These are phyloP conservation scores for Elmis aenea DNA, from an alignment of 2,888 invertebrate species.

Conservation along the genomic window DNA sequence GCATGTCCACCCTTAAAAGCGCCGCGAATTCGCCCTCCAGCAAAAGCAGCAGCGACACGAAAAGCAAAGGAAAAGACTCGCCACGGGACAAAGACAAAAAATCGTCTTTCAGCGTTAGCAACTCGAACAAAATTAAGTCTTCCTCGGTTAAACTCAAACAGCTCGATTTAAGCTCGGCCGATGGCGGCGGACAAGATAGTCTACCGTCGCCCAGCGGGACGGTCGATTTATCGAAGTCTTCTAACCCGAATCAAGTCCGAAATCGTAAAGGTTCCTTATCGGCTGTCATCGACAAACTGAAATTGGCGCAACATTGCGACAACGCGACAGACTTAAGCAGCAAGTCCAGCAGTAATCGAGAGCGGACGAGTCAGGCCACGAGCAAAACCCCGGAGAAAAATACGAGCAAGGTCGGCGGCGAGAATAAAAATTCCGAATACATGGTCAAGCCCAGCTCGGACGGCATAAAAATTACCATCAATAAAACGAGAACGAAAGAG, in stretches of 20 bases:
- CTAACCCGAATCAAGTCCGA: conserved; percentile 58
- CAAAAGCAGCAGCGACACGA: conserved; percentile 55
- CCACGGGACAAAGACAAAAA: conserved; percentile 47
- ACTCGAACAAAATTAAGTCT: conserved; percentile 53
- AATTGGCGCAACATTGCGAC: conserved; percentile 69
- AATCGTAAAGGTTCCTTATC: conserved; percentile 67
- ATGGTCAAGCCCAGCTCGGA: conserved; percentile 87
- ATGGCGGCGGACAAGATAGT: conserved; percentile 35
- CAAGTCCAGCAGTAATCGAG: conserved; percentile 39
- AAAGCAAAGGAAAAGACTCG: conserved; percentile 49
- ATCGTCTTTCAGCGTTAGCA: conserved; percentile 30
- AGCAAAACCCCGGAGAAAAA: conserved; percentile 34
- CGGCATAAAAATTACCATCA: conserved; percentile 87
- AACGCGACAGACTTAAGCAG: conserved; percentile 50
- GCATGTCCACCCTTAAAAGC: conserved; percentile 82
- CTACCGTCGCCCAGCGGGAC: conserved; percentile 52
- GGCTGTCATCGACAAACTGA: conserved; percentile 82
- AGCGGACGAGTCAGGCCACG: conserved; percentile 27
- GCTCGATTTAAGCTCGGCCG: conserved; percentile 50
- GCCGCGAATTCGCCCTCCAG: conserved; percentile 69
- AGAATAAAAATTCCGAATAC: conserved; percentile 72
- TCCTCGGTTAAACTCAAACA: conserved; percentile 63
- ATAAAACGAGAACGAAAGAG: conserved; percentile 78
- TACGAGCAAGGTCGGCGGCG: conserved; percentile 38
- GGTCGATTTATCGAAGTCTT: conserved; percentile 56